Percentiles rank a stretch among this genome's conserved stretches.
phyloP scores from a whole-genome alignment of 2,113 vertebrate genomes.

The Malurus cyaneus region DNA sequence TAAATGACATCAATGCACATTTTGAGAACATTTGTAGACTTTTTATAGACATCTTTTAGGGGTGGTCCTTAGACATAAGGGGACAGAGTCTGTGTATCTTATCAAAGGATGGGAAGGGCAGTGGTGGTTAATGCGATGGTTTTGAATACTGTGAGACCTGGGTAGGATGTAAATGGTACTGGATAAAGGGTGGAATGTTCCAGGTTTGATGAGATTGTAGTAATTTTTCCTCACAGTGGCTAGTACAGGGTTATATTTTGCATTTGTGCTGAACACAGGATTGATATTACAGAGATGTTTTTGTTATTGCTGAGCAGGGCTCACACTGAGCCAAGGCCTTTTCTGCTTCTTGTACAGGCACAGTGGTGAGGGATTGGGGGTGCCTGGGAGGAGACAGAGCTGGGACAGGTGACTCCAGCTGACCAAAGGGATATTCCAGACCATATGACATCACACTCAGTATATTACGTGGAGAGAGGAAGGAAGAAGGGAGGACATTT shows the following conservation, averaged over 20 bases:
- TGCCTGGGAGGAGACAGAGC: not conserved
- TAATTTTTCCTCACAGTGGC: not conserved
- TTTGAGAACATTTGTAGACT: not conserved
- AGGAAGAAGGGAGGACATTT: not conserved
- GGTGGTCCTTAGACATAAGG: not conserved
- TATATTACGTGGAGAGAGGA: not conserved
- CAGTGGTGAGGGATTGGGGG: not conserved
- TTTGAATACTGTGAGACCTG: not conserved
- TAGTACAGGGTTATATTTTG: not conserved
- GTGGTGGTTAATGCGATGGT: not conserved
- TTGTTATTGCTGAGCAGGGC: not conserved
- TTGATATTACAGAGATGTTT: not conserved
- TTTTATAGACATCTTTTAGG: not conserved
- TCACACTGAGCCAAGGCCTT: not conserved
- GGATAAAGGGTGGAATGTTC: not conserved
- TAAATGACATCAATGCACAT: not conserved
- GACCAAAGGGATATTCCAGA: not conserved
- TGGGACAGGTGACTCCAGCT: rapidly evolving
- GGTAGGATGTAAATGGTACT: not conserved
- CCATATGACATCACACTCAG: not conserved
- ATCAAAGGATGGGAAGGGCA: too few species aligned
- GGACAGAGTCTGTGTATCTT: too few species aligned
- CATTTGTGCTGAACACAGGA: not conserved
- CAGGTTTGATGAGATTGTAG: not conserved
- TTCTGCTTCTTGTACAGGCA: not conserved